Conservation (phyloP, 2,888 invertebrate genomes). For the Vanessa cardui region DNA sequence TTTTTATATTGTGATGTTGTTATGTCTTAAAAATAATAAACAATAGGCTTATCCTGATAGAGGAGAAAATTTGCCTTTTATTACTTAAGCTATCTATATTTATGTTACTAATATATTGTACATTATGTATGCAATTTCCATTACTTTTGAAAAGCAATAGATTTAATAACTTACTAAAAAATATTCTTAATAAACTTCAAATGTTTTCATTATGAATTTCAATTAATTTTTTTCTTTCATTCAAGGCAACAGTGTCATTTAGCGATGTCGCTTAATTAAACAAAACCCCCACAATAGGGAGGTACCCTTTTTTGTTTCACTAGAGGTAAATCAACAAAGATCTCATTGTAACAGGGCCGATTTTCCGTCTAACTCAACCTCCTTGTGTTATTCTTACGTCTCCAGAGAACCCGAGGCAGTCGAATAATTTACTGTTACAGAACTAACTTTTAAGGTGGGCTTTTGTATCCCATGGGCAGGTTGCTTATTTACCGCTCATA, state of each 20-base stretch:
- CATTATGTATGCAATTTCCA: too few species aligned
- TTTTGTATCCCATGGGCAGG: constrained; percentile 49
- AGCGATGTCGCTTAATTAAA: constrained; percentile 27
- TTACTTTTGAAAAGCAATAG: too few species aligned
- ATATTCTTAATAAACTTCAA: not conserved
- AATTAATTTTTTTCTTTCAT: not conserved
- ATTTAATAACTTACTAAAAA: too few species aligned
- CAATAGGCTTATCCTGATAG: too few species aligned
- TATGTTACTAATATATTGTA: too few species aligned
- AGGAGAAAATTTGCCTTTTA: too few species aligned
- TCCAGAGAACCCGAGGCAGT: constrained; percentile 50
- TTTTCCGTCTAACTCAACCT: constrained; percentile 53
- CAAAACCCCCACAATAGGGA: constrained; percentile 3
- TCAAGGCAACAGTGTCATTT: not conserved
- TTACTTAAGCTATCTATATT: too few species aligned
- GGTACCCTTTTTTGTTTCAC: constrained; percentile 31
- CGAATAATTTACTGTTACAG: constrained; percentile 73
- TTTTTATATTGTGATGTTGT: too few species aligned
- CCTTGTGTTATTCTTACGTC: constrained; percentile 68
- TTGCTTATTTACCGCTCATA: constrained; percentile 31
- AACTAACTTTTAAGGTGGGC: constrained; percentile 71
- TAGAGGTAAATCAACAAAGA: constrained; percentile 34
- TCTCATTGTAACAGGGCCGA: constrained; percentile 51
- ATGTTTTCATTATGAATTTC: not conserved
- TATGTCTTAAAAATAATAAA: too few species aligned